Evolutionary conservation across 1,140 invertebrate species (phyloP), one percentile per base, ranked within the genome.

Genomic region (Diorhabda elongata): DNA sequence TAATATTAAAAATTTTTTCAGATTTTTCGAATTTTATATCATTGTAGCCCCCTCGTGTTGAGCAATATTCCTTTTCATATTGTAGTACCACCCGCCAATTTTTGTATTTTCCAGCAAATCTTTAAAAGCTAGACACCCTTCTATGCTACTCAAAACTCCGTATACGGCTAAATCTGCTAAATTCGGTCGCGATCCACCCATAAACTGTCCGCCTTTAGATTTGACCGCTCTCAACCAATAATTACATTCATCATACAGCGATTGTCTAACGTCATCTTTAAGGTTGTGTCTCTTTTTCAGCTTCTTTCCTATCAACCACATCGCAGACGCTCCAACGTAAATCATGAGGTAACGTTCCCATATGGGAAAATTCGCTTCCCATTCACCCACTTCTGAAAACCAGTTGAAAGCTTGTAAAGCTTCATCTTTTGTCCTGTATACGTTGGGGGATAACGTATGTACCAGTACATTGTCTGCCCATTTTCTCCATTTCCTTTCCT

Each of bases 391-490:
- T 74, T 92, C 80, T 7, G 94, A 93, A 82, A 98, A 98, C 90
- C 94, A 96, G 70, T 90, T 87, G 79, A 98, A 98, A 0, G 96
- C 91, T 80, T 96, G 88, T 26, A 96, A 80, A 1, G 97, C 87
- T 86, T 99, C 98, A 3, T 81, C 79, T 3, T 85, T 81, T 0
- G 92, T 95, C 67, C 95, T 87, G 78, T 99, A 99, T 62, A 98
- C 95, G 84, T 99, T 99, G 7, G 98, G 98, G 3, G 97, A 98
- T 58, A 99, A 84, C 0, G 90, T 89, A 79, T 98, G 96, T 2
- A 98, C 95, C 6, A 98, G 85, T 61, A 91, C 89, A 61, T 90
- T 86, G 82, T 99, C 98, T 0, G 91, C 91, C 98, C 98, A 99
- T 78, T 91, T 88, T 69, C 98, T 85, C 97, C 97, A 99, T 79